Conservation (phyloP, 2,888 invertebrate genomes). For the Embidobia sp. region DNA sequence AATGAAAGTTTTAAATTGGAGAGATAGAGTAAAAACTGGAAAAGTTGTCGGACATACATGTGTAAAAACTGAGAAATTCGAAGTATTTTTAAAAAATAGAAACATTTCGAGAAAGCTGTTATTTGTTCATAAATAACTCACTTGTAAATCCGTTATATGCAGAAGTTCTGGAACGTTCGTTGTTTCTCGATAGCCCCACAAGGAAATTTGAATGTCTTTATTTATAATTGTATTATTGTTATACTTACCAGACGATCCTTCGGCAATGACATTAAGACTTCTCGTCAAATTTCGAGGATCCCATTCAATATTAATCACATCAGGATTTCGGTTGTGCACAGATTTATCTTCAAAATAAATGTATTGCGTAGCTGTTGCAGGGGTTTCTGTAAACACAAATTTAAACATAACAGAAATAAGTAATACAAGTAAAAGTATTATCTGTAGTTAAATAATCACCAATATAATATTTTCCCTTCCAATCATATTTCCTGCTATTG, state of each 20-base stretch:
- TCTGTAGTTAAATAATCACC: conserved; percentile 86
- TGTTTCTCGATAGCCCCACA: conserved; percentile 95
- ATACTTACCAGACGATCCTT: conserved; percentile 42
- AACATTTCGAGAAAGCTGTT: too few species aligned
- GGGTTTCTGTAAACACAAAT: conserved; percentile 86
- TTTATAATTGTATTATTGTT: conserved; percentile 50
- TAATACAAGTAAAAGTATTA: too few species aligned
- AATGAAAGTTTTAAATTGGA: too few species aligned
- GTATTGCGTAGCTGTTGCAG: conserved; percentile 91
- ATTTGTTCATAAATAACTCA: conserved; percentile 65
- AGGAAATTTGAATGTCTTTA: conserved; percentile 87
- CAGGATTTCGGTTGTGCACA: conserved; percentile 86
- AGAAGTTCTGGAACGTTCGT: conserved; percentile 91
- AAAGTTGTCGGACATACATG: too few species aligned
- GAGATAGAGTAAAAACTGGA: too few species aligned
- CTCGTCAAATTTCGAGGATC: conserved; percentile 92
- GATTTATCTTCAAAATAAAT: conserved; percentile 88
- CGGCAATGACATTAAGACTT: conserved; percentile 85
- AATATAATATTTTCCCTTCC: conserved; percentile 95
- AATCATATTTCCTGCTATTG: conserved; percentile 89
- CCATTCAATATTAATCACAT: conserved; percentile 91
- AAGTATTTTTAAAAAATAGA: too few species aligned
- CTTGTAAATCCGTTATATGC: conserved; percentile 89
- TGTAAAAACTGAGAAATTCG: too few species aligned
- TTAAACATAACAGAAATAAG: not conserved